Evolutionary conservation across 2,797 vertebrate genomes (phyloP), one percentile per base, ranked within the genome.

Genomic region (Thripadectes ignobilis): DNA sequence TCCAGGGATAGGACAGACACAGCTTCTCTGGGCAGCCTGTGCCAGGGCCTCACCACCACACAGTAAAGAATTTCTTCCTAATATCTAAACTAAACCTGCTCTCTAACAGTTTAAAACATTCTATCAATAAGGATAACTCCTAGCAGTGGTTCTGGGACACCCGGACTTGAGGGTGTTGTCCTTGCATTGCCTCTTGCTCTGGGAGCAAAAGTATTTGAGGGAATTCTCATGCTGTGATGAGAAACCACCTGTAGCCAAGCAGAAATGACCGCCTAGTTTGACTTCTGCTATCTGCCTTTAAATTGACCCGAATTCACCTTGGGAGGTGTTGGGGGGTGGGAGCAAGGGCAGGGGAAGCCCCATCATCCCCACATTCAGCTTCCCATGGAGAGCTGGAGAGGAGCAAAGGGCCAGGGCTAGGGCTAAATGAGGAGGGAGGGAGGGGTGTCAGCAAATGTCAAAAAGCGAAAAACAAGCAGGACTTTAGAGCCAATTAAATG

Each of bases 121-220:
- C 21, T 24, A 1, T 46, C 26, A 41, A 18, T 32, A 12, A 71
- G 65, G 14, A 3, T 30, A n/a, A 48, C 26, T 34, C 66, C 69
- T 61, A 66, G 46, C 32, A 39, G 38, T 18, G 78, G 48, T 21
- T 80, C 49, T 57, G 54, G 45, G 76, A 7, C 29, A 49, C 18
- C 1, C 0, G 0, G 32, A 41, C 20, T 5, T 1, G 1, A 49
- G 34, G 36, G 3, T 18, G 20, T 5, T 30, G 36, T 34, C 20
- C 30, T 62, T 9, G 39, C 7, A 23, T 36, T 63, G 52, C n/a
- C 39, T 46, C 41, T 78, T 8, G 2, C 6, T 29, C 41, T 1
- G 1, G 11, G 27, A 78, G 22, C 1, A 5, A 71, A 76, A 18
- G 12, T 45, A 41, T 39, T 23, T 3, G 7, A 34, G 29, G 34